Evolutionary conservation across 2,888 invertebrate species (phyloP).

Genomic region (Belgica antarctica): DNA sequence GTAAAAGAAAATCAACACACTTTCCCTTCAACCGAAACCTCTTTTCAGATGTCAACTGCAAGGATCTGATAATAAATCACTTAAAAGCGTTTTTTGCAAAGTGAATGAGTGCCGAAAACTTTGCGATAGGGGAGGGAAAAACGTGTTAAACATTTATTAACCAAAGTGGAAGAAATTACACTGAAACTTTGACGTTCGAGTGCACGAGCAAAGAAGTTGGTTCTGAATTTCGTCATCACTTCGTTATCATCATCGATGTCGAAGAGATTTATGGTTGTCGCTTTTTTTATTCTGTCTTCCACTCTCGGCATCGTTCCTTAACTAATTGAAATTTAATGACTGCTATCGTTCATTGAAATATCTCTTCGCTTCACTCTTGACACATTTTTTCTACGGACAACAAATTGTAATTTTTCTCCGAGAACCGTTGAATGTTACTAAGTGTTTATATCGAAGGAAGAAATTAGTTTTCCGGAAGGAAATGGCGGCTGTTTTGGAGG

Average conservation of each 20-base stretch:
- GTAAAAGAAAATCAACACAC: slow-evolving; percentile 35
- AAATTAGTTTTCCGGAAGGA: slow-evolving; percentile 3
- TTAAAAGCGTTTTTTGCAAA: slow-evolving; percentile 34
- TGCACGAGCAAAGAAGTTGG: background rate
- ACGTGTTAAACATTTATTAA: background rate
- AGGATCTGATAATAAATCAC: slow-evolving; percentile 40
- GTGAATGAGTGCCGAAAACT: slow-evolving; percentile 31
- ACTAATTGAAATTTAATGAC: slow-evolving; percentile 44
- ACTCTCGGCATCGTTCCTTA: background rate
- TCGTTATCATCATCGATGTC: background rate
- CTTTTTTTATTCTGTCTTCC: too few species aligned
- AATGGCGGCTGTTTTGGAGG: too few species aligned
- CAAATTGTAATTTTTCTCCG: background rate
- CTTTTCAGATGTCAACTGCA: slow-evolving; percentile 33
- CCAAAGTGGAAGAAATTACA: background rate
- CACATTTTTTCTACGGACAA: background rate
- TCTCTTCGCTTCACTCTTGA: background rate
- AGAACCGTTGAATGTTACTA: background rate
- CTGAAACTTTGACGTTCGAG: background rate
- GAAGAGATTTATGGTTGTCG: background rate
- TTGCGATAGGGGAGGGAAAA: slow-evolving; percentile 1
- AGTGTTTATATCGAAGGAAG: background rate
- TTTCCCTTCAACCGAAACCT: background rate
- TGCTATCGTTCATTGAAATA: slow-evolving; percentile 8
- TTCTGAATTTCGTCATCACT: background rate